phyloP scores from a whole-genome alignment of 2,888 invertebrate genomes.

The Pelosia muscerda region DNA sequence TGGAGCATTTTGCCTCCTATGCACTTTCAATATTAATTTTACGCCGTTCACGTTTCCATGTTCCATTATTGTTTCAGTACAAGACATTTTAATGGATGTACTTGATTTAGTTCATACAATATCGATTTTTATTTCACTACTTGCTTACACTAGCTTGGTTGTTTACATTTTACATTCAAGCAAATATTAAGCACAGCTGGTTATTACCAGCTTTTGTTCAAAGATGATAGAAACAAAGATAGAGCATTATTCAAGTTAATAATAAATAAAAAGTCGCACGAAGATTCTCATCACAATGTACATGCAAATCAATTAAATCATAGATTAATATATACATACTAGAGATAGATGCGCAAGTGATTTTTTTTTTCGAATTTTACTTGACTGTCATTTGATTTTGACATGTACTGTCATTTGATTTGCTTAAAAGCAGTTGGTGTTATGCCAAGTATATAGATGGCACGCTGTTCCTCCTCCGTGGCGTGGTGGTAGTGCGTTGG shows the following conservation, averaged over 20 bases:
- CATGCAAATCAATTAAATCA: not conserved
- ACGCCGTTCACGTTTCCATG: slow-evolving; percentile 79
- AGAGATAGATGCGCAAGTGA: no score
- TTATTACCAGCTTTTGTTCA: not conserved
- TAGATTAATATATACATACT: no score
- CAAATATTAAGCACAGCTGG: not conserved
- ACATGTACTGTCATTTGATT: no score
- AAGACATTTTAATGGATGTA: slow-evolving; percentile 28
- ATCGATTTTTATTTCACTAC: not conserved
- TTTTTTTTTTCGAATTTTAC: no score
- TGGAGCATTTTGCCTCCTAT: slow-evolving; percentile 61
- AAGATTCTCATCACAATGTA: not conserved
- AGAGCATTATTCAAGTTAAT: not conserved
- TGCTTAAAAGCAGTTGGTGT: no score
- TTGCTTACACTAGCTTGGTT: not conserved
- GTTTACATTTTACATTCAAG: slow-evolving; percentile 15
- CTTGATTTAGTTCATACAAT: not conserved
- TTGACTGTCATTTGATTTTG: no score
- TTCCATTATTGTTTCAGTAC: slow-evolving; percentile 52
- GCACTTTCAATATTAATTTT: slow-evolving; percentile 65
- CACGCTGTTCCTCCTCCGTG: no score
- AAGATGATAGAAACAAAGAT: not conserved
- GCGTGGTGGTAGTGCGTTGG: no score
- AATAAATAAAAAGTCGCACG: not conserved
- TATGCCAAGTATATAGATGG: no score